Evolutionary conservation across 2,797 vertebrate species (phyloP), one percentile per base, ranked within the genome.

Genomic region (Lophius americanus): DNA sequence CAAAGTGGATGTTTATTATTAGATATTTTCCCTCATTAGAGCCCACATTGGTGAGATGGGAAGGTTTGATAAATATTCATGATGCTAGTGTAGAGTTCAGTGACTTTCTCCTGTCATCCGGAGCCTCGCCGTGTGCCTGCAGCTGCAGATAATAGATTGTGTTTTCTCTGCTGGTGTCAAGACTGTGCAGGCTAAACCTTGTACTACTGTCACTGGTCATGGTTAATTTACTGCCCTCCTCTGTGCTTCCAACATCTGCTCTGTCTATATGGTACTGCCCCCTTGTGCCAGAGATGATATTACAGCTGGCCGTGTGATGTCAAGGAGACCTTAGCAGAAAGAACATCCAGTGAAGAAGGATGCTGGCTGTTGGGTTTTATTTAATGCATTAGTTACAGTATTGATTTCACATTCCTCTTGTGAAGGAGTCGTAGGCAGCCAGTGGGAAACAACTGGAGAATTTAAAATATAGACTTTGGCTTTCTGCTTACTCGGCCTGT

Each of bases 81-180:
- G 88, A 78, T 60, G 78, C 70, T 62, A 68, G 51, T 78, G 73
- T 70, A 86, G 73, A 80, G 79, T 85, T 82, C 77, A 76, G 72
- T 73, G 68, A 74, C 78, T 86, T 79, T 78, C 73, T 81, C 68
- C 52, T 87, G 79, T 91, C 84, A 82, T 88, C 80, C 82, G 75
- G 42, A 85, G 81, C 73, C 79, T 87, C 85, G 75, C 70, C 52
- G 71, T 72, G 79, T 67, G 82, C 83, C 85, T 84, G 85, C 86
- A 88, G 89, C 85, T 88, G 83, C 75, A 85, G 90, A 92, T 89
- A 91, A 93, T 89, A 84, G 89, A 91, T 91, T 85, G 84, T 91
- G 88, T 91, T 91, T 90, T 89, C 86, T 86, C 81, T 86, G 83
- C 80, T 78, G 63, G 79, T 89, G 86, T 89, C 56, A 83, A 87